Evolutionary conservation across 2,797 vertebrate species (phyloP), one percentile per base, ranked within the genome.

Genomic region (Iguana delicatissima): DNA sequence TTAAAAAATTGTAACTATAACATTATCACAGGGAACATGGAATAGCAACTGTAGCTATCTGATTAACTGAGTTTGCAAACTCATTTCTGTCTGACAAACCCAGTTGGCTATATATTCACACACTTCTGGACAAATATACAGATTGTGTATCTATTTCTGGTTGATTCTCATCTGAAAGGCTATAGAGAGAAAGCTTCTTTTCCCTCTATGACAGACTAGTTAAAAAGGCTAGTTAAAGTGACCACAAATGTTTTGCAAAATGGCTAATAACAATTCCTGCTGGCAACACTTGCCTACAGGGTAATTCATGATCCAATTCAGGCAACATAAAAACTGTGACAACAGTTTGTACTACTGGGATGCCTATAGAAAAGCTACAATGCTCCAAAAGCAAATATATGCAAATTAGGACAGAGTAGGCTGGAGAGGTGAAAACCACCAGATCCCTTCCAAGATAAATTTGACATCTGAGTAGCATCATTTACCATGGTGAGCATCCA

Each of bases 191-290:
- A 69, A 12, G 18, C 89, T 59, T 92, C 76, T 80, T 76, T 93
- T 67, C 52, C 87, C 91, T 64, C 90, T 94, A 80, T 87, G 86
- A 89, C 84, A 94, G 72, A 3, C 85, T 50, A 46, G 1, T 32
- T 92, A 91, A 84, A 69, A 89, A 76, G 87, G 88, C 89, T n/a
- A 79, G 52, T 85, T 90, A 80, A 90, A 80, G 80, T 95, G 95
- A 89, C 79, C 95, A 92, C 92, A 95, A 92, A 94, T 84, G 62
- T 16, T 93, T 62, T 92, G 62, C 93, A 94, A 96, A 96, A 94
- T 80, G 91, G 59, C 67, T 93, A 94, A 84, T 83, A 90, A 89
- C 81, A 77, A 89, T 91, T 91, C 85, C 89, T 92, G 85, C 87
- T 95, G 92, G 76, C 42, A 91, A 73, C 90, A n/a, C 79, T 94